Conservation (phyloP, 2,888 invertebrate species). For the Drosophila recens region DNA sequence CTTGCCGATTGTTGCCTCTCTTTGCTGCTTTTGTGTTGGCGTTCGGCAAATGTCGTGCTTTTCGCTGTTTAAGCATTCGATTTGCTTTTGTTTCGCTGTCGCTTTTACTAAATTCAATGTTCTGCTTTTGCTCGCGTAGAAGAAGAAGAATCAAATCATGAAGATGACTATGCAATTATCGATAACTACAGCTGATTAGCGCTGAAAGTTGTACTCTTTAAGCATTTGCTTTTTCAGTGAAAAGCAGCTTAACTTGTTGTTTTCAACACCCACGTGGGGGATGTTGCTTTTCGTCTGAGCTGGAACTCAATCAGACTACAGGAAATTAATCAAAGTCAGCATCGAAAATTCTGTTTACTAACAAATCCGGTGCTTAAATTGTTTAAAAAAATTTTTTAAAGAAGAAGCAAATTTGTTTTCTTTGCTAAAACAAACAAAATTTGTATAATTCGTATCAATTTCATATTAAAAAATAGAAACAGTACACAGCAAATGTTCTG, state of each 20-base stretch:
- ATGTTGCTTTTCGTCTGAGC: background rate
- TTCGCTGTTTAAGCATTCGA: slow-evolving; percentile 26
- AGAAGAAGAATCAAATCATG: background rate
- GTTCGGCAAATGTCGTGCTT: slow-evolving; percentile 31
- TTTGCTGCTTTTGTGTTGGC: slow-evolving; percentile 22
- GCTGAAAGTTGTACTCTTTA: background rate
- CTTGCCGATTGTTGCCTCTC: slow-evolving; percentile 31
- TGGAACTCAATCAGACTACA: slow-evolving; percentile 23
- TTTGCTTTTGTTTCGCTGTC: slow-evolving; percentile 9
- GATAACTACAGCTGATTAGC: background rate
- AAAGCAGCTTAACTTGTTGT: background rate
- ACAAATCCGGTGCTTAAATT: slow-evolving; percentile 5
- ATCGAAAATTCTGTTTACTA: background rate
- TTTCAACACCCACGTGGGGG: background rate
- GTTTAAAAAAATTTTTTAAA: background rate
- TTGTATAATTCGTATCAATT: too few species aligned
- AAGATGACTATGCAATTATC: slow-evolving; percentile 4
- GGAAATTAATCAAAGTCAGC: slow-evolving; percentile 24
- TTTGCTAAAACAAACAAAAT: too few species aligned
- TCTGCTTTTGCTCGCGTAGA: background rate
- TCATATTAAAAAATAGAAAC: too few species aligned
- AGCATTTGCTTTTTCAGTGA: background rate
- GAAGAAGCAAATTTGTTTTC: too few species aligned
- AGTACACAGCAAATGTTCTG: too few species aligned
- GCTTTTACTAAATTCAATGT: background rate